Percentiles rank a stretch among this genome's conserved stretches.
Evolutionary conservation across 2,113 vertebrate species (phyloP).

Genomic region (Oplegnathus fasciatus): DNA sequence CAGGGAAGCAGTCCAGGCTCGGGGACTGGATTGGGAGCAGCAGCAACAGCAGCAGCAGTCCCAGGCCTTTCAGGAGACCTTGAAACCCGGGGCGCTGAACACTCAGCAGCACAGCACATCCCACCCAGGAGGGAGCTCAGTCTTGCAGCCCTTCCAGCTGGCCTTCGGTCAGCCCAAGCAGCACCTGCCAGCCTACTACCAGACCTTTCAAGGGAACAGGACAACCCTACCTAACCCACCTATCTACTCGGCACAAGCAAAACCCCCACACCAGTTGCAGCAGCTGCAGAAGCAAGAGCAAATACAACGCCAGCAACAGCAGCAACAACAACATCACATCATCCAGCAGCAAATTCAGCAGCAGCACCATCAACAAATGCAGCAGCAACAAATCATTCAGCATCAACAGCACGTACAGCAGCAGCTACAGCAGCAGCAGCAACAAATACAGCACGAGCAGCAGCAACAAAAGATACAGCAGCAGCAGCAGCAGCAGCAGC

Average conservation of each 20-base stretch:
- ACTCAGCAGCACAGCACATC: slow-evolving; percentile 75
- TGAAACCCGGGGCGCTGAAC: slow-evolving; percentile 82
- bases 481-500: slow-evolving; percentile 82
- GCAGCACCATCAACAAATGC: slow-evolving; percentile 74
- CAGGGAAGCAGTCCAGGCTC: slow-evolving; percentile 84
- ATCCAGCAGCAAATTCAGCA: slow-evolving; percentile 86
- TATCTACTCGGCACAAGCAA: slow-evolving; percentile 77
- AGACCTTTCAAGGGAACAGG: slow-evolving; percentile 89
- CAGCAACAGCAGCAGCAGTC: slow-evolving; percentile 87
- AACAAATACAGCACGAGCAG: slow-evolving; percentile 86
- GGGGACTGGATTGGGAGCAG: slow-evolving; percentile 85
- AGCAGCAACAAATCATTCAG: slow-evolving; percentile 81
- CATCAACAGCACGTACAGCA: slow-evolving; percentile 77
- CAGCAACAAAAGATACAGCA: slow-evolving; percentile 88
- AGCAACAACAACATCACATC: slow-evolving; percentile 81
- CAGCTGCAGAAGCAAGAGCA: slow-evolving; percentile 85
- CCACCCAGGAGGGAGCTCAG: slow-evolving; percentile 82
- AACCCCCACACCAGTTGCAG: slow-evolving; percentile 79
- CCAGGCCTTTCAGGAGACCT: slow-evolving; percentile 84
- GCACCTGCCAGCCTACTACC: slow-evolving; percentile 88
- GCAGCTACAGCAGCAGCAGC: slow-evolving; percentile 75
- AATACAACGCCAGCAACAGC: slow-evolving; percentile 78
- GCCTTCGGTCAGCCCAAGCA: slow-evolving; percentile 96
- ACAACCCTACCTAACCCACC: slow-evolving; percentile 83
- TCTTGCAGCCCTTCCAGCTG: slow-evolving; percentile 95